Percentiles rank a stretch among this genome's conserved stretches.
Conservation (phyloP, 2,888 invertebrate species). For the Eurytoma adleriae region DNA sequence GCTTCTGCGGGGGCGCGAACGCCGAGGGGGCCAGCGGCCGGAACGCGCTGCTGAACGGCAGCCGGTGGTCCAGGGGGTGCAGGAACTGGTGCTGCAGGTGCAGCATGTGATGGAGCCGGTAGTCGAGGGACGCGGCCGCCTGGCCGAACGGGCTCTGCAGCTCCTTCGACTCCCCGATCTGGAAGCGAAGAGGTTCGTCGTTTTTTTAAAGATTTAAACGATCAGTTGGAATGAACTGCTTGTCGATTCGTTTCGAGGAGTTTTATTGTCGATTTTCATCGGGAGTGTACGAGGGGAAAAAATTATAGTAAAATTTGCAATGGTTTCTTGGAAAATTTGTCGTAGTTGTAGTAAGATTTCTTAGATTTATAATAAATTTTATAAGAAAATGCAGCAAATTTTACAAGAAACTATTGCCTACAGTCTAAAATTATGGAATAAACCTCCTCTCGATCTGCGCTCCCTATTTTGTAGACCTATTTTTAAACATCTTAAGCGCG, state of each 20-base stretch:
- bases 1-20: slow-evolving; percentile 83
- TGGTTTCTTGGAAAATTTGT: too few species aligned
- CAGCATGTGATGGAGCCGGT: slow-evolving; percentile 83
- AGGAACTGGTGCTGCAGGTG: slow-evolving; percentile 85
- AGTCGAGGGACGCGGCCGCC: slow-evolving; percentile 79
- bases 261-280: not conserved
- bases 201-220: not conserved
- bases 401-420: too few species aligned
- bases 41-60: slow-evolving; percentile 80
- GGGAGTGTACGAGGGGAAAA: not conserved
- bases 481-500: too few species aligned
- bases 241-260: not conserved
- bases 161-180: slow-evolving; percentile 77
- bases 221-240: not conserved
- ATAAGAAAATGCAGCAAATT: too few species aligned
- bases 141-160: slow-evolving; percentile 82
- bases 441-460: too few species aligned
- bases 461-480: too few species aligned
- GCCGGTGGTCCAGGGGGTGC: slow-evolving; percentile 81
- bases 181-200: not conserved
- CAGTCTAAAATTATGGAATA: too few species aligned
- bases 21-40: slow-evolving; percentile 81
- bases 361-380: too few species aligned
- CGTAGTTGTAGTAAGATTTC: too few species aligned
- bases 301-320: not conserved